A percentile compares a stretch with the other conserved stretches of the same genome.
Conservation (phyloP, 2,113 vertebrate species). For the Erinaceus europaeus region DNA sequence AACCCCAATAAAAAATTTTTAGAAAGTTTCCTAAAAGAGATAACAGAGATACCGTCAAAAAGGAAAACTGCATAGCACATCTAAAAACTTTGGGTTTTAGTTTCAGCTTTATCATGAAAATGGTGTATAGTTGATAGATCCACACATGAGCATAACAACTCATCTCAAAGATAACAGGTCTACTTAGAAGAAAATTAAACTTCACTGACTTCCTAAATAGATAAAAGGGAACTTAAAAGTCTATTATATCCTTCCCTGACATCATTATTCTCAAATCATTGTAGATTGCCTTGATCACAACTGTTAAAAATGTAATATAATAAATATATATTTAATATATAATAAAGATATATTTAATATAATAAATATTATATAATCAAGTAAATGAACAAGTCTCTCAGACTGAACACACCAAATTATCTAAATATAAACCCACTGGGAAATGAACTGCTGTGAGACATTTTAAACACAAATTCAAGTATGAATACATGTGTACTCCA, state of each 20-base stretch:
- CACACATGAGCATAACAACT: not conserved
- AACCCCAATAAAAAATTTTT: too few relatives aligned
- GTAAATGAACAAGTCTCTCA: not conserved
- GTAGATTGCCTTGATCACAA: not conserved
- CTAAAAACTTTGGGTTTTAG: not conserved
- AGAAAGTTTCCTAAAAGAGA: not conserved
- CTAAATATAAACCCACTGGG: slow-evolving; percentile 3
- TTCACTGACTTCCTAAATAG: not conserved
- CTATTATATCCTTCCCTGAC: not conserved
- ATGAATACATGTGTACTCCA: not conserved
- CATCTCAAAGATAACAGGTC: not conserved
- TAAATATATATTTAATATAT: not conserved
- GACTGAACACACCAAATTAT: not conserved
- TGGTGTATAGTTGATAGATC: not conserved
- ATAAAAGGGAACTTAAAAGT: not conserved
- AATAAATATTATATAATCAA: not conserved
- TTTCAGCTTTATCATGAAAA: not conserved
- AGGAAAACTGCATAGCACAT: not conserved
- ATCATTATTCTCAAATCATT: not conserved
- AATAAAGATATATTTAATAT: not conserved
- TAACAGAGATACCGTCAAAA: not conserved
- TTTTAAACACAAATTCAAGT: not conserved
- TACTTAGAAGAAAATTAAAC: not conserved
- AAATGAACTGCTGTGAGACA: not conserved
- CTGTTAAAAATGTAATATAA: not conserved